A percentile compares a stretch with the other conserved stretches of the same genome.
Conservation (phyloP, 2,113 vertebrate genomes). For the Daphoenositta chrysoptera region DNA sequence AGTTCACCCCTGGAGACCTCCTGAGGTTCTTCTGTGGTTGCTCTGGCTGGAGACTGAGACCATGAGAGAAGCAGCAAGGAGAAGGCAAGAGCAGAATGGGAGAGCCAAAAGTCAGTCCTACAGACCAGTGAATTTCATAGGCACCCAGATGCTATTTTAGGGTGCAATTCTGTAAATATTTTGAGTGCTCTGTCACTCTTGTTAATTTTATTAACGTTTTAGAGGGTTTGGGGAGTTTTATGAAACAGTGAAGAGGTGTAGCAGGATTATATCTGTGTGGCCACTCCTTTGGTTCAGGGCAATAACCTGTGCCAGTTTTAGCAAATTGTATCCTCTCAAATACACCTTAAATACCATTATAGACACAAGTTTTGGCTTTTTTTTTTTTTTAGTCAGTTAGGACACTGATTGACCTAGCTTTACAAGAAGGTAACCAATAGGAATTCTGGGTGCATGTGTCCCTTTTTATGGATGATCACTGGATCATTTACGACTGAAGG, state of each 20-base stretch:
- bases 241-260: rapidly evolving
- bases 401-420: neutral
- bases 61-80: neutral
- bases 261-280: neutral
- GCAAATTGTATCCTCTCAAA: neutral
- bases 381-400: neutral
- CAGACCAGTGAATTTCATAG: neutral
- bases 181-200: neutral
- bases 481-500: neutral
- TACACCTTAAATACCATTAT: too few relatives aligned
- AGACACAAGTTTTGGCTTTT: neutral
- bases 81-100: neutral
- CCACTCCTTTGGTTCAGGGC: neutral
- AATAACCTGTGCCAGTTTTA: neutral
- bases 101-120: neutral
- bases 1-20: neutral
- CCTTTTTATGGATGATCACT: neutral
- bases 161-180: neutral
- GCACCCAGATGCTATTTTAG: neutral
- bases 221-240: neutral
- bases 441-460: neutral
- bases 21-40: neutral
- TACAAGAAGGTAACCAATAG: neutral
- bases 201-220: neutral
- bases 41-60: neutral